Percentiles rank a stretch among this genome's conserved stretches.
These are phyloP conservation scores for Oreochromis grahami DNA, from an alignment of 2,797 vertebrate species.

Conservation along the genomic window DNA sequence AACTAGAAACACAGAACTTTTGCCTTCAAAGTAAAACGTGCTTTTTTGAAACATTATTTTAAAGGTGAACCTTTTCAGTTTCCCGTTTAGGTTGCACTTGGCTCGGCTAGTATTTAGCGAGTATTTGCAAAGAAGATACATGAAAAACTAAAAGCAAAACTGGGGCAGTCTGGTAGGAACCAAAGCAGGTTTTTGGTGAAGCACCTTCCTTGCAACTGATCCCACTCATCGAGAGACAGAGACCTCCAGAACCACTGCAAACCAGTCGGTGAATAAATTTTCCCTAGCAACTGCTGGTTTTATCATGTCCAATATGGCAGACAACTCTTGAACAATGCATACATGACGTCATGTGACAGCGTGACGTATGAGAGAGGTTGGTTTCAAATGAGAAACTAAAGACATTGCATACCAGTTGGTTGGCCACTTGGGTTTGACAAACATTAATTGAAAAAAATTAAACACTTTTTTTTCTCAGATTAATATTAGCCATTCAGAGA, in stretches of 20 bases:
- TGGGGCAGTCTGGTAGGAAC: rapidly evolving
- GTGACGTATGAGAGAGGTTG: rapidly evolving
- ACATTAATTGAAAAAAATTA: not conserved
- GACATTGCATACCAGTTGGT: not conserved
- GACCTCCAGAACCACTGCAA: not conserved
- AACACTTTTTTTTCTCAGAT: not conserved
- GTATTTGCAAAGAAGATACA: not conserved
- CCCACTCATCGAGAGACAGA: not conserved
- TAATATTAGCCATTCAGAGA: rapidly evolving
- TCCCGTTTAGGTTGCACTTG: not conserved
- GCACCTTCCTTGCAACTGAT: not conserved
- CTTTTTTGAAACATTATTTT: not conserved
- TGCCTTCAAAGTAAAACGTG: too few species aligned
- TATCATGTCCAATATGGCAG: not conserved
- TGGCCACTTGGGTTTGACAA: rapidly evolving
- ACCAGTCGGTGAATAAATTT: not conserved
- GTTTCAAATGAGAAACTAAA: rapidly evolving
- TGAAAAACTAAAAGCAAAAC: not conserved
- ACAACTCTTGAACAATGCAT: not conserved
- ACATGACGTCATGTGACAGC: rapidly evolving
- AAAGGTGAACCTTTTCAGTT: not conserved
- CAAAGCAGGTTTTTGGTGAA: not conserved
- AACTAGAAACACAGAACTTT: not conserved
- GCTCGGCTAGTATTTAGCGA: not conserved
- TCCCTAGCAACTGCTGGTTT: not conserved